A percentile compares a stretch with the other conserved stretches of the same genome.
Conservation (phyloP, 2,888 invertebrate genomes). For the Limnephilus lunatus region DNA sequence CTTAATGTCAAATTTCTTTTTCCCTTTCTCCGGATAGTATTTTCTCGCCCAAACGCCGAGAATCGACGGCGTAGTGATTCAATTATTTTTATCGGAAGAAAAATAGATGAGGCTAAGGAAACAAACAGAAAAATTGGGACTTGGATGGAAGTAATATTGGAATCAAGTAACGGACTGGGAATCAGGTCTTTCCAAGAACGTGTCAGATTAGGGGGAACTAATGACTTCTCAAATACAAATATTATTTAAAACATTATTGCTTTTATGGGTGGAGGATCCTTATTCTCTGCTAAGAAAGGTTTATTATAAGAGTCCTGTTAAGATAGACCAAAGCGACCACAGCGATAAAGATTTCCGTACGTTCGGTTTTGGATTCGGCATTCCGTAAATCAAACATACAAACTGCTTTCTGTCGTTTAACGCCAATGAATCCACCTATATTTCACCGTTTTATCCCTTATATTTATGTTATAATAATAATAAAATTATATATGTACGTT, state of each 20-base stretch:
- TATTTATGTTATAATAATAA: no score
- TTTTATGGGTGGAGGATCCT: not conserved
- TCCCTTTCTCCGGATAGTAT: not conserved
- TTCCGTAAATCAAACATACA: no score
- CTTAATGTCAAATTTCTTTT: not conserved
- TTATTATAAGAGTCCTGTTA: not conserved
- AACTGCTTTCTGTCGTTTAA: no score
- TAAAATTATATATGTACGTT: no score
- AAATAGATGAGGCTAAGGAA: constrained; percentile 55
- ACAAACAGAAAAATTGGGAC: constrained; percentile 44
- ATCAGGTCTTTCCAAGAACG: not conserved
- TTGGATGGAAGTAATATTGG: constrained; percentile 42
- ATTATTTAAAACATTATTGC: not conserved
- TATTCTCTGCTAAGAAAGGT: not conserved
- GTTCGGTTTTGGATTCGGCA: no score
- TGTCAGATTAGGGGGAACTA: not conserved
- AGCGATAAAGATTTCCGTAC: no score
- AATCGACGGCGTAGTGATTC: constrained; percentile 55
- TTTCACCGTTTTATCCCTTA: no score
- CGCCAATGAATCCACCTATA: no score
- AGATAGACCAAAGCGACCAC: no score
- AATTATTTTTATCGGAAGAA: constrained; percentile 59
- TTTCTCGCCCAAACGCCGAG: constrained; percentile 42
- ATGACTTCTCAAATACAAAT: constrained; percentile 7
- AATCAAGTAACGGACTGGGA: constrained; percentile 51